Conservation (phyloP, 1,140 invertebrate genomes). For the Cydia pomonella region DNA sequence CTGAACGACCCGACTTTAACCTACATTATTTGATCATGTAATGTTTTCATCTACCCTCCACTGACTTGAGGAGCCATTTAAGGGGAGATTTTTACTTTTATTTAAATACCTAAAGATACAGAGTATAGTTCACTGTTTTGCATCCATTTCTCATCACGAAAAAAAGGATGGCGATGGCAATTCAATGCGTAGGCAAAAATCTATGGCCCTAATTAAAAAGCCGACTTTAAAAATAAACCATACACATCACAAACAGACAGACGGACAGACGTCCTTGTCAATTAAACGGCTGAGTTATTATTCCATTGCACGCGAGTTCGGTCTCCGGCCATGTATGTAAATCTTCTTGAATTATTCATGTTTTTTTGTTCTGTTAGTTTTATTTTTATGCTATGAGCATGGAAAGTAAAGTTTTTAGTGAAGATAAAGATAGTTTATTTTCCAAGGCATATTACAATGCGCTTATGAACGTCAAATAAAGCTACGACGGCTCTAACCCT, state of each 20-base stretch:
- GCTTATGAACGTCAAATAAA: too few species aligned
- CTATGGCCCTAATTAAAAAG: slow-evolving; percentile 29
- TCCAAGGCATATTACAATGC: too few species aligned
- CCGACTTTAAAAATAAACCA: slow-evolving; percentile 6
- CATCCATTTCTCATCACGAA: not conserved
- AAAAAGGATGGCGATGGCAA: not conserved
- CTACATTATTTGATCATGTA: too few species aligned
- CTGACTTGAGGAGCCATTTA: too few species aligned
- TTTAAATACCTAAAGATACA: too few species aligned
- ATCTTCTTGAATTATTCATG: slow-evolving; percentile 31
- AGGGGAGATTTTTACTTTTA: too few species aligned
- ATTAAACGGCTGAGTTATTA: slow-evolving; percentile 28
- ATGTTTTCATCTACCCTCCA: too few species aligned
- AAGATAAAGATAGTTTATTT: too few species aligned
- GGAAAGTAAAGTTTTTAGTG: not conserved
- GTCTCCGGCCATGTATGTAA: slow-evolving; percentile 18
- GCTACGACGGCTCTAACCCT: too few species aligned
- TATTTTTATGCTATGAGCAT: not conserved
- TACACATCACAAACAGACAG: slow-evolving; percentile 8
- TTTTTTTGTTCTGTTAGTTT: not conserved
- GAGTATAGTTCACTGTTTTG: too few species aligned
- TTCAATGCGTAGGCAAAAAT: slow-evolving; percentile 32
- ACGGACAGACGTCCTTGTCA: slow-evolving; percentile 30
- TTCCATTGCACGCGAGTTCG: slow-evolving; percentile 20
- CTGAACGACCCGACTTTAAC: too few species aligned